phyloP scores from a whole-genome alignment of 2,797 vertebrate genomes.

The Perodicticus potto region DNA sequence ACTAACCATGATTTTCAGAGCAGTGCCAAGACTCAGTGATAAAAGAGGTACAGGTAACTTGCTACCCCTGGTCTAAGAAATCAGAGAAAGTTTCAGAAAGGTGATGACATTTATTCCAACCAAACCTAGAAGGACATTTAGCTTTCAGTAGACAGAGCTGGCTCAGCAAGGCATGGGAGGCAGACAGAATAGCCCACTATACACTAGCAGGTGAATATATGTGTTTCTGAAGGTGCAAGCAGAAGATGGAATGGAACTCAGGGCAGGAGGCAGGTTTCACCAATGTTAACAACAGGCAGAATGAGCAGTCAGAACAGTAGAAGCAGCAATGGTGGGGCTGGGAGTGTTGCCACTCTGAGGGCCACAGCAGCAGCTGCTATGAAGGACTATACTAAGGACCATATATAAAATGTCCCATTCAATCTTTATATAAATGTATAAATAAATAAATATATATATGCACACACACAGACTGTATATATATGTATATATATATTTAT shows the following conservation, averaged over 20 bases:
- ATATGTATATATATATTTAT: neutral
- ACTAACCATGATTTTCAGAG: neutral
- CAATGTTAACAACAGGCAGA: neutral
- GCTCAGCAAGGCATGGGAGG: too few species aligned
- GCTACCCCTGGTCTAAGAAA: neutral
- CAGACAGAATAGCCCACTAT: neutral
- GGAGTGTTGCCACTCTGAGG: too few species aligned
- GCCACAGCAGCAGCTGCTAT: neutral
- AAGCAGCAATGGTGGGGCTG: rapidly evolving
- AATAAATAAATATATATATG: neutral
- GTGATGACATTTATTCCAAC: neutral
- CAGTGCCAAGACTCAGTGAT: neutral
- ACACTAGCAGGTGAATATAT: rapidly evolving
- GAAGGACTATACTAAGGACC: neutral
- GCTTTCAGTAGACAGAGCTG: neutral
- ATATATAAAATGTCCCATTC: rapidly evolving
- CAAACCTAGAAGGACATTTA: neutral
- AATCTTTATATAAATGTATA: neutral
- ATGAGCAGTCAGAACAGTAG: neutral
- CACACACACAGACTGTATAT: rapidly evolving
- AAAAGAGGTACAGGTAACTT: neutral
- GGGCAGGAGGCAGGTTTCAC: neutral
- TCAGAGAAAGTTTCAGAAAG: neutral
- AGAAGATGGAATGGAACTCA: neutral
- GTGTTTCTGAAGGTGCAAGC: neutral